These are phyloP conservation scores for Erannis defoliaria DNA, from an alignment of 2,888 invertebrate genomes.

Conservation along the genomic window DNA sequence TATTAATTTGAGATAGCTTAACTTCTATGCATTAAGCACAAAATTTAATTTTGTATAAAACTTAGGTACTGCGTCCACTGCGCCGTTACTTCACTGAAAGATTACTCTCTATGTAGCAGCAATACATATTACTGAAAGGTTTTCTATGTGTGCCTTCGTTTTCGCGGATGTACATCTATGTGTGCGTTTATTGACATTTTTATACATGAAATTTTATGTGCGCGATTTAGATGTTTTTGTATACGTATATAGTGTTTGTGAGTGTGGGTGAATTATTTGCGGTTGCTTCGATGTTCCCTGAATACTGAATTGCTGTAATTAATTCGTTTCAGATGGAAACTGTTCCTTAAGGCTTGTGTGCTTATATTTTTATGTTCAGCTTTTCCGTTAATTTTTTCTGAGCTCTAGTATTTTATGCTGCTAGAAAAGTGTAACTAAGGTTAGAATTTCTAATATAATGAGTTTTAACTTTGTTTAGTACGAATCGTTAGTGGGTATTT, in stretches of 20 bases:
- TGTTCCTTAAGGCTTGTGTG: constrained; percentile 49
- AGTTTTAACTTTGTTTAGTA: constrained; percentile 23
- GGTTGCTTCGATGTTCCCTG: constrained; percentile 73
- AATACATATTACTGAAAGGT: constrained; percentile 74
- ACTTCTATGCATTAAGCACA: not conserved
- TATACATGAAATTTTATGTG: constrained; percentile 83
- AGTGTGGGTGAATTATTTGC: constrained; percentile 73
- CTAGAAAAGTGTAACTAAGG: constrained; percentile 11
- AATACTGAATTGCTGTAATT: constrained; percentile 80
- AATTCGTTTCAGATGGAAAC: constrained; percentile 75
- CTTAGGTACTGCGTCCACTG: constrained; percentile 14
- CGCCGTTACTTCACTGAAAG: constrained; percentile 63
- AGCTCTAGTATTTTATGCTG: not conserved
- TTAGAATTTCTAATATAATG: constrained; percentile 40
- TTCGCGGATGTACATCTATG: constrained; percentile 48
- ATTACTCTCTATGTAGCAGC: constrained; percentile 73
- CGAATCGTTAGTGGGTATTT: not conserved
- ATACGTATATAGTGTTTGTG: constrained; percentile 59
- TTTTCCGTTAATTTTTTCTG: constrained; percentile 19
- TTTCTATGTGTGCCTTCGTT: constrained; percentile 48
- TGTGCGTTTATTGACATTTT: constrained; percentile 84
- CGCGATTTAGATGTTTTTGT: constrained; percentile 74
- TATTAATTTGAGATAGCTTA: not conserved
- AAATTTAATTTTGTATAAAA: not conserved
- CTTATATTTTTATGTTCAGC: constrained; percentile 30